Evolutionary conservation across 2,888 invertebrate genomes (phyloP), one percentile per base, ranked within the genome.

Genomic region (Heteromyza rotundicornis): DNA sequence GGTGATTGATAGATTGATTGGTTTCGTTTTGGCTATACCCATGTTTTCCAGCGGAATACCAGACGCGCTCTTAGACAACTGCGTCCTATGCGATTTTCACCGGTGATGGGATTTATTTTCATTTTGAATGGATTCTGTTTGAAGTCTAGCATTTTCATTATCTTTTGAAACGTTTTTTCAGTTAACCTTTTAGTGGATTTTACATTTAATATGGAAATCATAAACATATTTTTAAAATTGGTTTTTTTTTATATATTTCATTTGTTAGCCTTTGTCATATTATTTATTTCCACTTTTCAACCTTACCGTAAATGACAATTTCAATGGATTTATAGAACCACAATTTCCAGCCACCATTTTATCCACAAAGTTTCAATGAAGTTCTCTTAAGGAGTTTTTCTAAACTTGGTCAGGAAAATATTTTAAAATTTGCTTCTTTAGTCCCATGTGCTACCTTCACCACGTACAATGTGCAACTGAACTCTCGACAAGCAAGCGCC

Each of bases 21-120:
- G 20, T 8, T 2, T 10, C 10, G 23, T 19, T 50, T 2, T 50
- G 2, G 7, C 1, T 50, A 67, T 82, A 82, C 82, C 82, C 82
- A 82, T 67, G 78, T 81, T 66, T 81, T 82, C 77, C 82, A 81
- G 32, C 82, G 81, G 66, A 82, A 82, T 17, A 82, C 77, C 14
- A 81, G 60, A 8, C 80, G 75, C 1, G 81, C 78, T 17, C 78
- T 70, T 19, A 82, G 66, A 49, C 82, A 82, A 65, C 78, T 82
- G 60, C 82, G 74, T 24, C 77, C 74, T 7, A 79, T 67, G 57
- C 80, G 75, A 65, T 74, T 76, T 32, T 81, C 82, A 53, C 73
- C 67, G 35, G 68, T 69, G 27, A 66, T 62, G 2, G 77, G 64
- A 60, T 72, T 77, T 54, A 82, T 68, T 69, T 78, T 78, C 80